Evolutionary conservation across 1,140 invertebrate genomes (phyloP).

Genomic region (Meloidogyne hapla): DNA sequence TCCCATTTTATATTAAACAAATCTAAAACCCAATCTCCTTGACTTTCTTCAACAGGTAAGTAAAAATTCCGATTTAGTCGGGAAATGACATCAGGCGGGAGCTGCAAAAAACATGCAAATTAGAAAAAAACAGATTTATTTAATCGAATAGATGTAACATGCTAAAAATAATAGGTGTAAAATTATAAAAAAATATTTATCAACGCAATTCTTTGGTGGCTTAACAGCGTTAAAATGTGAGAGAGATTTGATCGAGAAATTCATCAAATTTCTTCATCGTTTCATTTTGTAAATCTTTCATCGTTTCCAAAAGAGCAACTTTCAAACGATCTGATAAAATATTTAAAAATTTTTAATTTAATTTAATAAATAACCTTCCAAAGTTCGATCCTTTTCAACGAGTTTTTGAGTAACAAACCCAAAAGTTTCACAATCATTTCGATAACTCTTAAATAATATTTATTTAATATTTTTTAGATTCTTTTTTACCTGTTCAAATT

Average conservation of each 20-base stretch:
- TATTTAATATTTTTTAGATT: background rate
- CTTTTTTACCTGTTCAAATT: slow-evolving; percentile 10
- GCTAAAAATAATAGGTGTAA: too few species aligned
- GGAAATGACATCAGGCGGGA: too few species aligned
- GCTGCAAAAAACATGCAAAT: too few species aligned
- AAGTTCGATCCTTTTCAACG: slow-evolving; percentile 12
- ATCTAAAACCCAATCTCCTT: too few species aligned
- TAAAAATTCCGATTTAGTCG: too few species aligned
- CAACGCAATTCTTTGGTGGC: too few species aligned
- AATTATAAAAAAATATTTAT: too few species aligned
- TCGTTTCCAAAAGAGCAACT: slow-evolving; percentile 7
- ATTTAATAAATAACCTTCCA: slow-evolving; percentile 6
- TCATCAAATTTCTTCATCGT: slow-evolving; percentile 18
- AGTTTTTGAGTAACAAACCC: slow-evolving; percentile 25
- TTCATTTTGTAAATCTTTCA: slow-evolving; percentile 5
- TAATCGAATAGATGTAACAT: too few species aligned
- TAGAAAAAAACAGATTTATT: too few species aligned
- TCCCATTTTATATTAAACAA: too few species aligned
- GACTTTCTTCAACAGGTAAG: too few species aligned
- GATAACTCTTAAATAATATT: slow-evolving; percentile 11
- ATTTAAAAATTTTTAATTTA: background rate
- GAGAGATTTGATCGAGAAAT: slow-evolving; percentile 10
- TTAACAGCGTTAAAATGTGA: too few species aligned
- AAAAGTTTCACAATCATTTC: slow-evolving; percentile 21
- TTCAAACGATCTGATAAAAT: background rate